phyloP scores from a whole-genome alignment of 2,888 invertebrate genomes.

The Bembecia ichneumoniformis region DNA sequence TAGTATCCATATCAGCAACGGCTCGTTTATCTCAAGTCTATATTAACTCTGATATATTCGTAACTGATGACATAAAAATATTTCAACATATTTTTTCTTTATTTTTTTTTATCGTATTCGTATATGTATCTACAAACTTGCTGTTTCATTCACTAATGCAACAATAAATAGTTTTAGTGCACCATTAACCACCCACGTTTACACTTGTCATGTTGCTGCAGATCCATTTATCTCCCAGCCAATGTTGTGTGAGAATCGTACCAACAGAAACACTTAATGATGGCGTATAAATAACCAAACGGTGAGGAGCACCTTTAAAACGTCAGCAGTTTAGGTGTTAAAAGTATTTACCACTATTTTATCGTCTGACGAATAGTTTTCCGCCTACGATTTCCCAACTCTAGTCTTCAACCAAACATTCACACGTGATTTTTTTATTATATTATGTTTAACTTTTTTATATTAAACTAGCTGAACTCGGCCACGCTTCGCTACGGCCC shows the following conservation, averaged over 20 bases:
- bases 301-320: background rate
- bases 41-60: too few relatives aligned
- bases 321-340: background rate
- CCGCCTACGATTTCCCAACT: slow-evolving; percentile 25
- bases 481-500: too few relatives aligned
- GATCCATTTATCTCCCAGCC: too few relatives aligned
- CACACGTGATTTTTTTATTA: slow-evolving; percentile 8
- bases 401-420: slow-evolving; percentile 11
- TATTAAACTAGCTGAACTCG: too few relatives aligned
- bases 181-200: background rate
- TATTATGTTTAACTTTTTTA: background rate
- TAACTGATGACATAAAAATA: too few relatives aligned
- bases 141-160: background rate
- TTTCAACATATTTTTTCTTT: too few relatives aligned
- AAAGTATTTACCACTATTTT: slow-evolving; percentile 13
- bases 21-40: too few relatives aligned
- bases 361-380: slow-evolving; percentile 22
- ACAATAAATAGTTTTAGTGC: background rate
- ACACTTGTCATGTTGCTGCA: background rate
- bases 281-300: too few relatives aligned
- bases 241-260: too few relatives aligned
- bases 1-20: too few relatives aligned
- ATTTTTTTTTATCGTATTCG: too few relatives aligned
- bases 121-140: background rate
- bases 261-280: too few relatives aligned